These are phyloP conservation scores for Lycodopsis pacificus DNA, from an alignment of 2,797 vertebrate species.

Conservation along the genomic window DNA sequence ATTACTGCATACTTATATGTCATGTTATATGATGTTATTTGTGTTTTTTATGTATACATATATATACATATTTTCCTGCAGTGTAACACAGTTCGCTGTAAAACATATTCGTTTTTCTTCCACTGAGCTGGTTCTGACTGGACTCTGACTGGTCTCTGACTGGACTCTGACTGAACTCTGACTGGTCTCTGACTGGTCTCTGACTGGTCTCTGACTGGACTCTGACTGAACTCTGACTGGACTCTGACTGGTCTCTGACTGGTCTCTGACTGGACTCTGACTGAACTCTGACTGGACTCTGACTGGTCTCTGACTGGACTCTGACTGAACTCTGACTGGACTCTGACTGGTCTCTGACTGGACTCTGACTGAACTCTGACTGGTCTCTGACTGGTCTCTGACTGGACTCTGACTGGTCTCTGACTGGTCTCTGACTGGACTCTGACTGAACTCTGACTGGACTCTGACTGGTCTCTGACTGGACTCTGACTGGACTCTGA, in stretches of 20 bases:
- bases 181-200: too few relatives aligned
- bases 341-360: too few relatives aligned
- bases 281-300: too few relatives aligned
- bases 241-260: not conserved
- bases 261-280: not conserved
- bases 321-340: not conserved
- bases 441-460: not conserved
- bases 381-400: too few relatives aligned
- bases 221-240: too few relatives aligned
- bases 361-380: not conserved
- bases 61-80: not conserved
- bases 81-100: not conserved
- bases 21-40: not conserved
- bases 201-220: too few relatives aligned
- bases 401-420: too few relatives aligned
- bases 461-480: not conserved
- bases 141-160: not conserved
- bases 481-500: too few relatives aligned
- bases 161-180: too few relatives aligned
- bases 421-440: too few relatives aligned
- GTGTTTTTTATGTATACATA: not conserved
- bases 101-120: not conserved
- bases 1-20: not conserved
- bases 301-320: too few relatives aligned
- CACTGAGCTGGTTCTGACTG: not conserved